A percentile compares a stretch with the other conserved stretches of the same genome.
phyloP scores from a whole-genome alignment of 2,113 vertebrate genomes.

The Montifringilla adamsi region DNA sequence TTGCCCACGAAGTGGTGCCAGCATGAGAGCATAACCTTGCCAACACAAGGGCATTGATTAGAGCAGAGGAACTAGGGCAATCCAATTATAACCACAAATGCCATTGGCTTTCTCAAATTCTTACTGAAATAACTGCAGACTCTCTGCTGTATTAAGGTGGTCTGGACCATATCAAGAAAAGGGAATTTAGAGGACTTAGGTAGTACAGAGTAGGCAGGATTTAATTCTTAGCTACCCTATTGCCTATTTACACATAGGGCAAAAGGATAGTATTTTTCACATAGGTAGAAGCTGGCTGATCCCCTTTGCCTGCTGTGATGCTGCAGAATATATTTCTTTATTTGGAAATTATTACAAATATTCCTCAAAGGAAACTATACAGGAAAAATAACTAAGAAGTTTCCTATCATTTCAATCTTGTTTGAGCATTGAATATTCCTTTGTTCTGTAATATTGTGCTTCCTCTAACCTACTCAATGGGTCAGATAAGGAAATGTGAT shows the following conservation, averaged over 20 bases:
- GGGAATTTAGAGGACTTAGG: neutral
- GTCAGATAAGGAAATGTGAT: slow-evolving; percentile 75
- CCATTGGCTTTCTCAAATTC: slow-evolving; percentile 37
- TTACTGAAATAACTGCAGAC: slow-evolving; percentile 20
- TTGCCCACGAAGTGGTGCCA: slow-evolving; percentile 4
- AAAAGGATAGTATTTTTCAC: neutral
- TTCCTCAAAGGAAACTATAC: neutral
- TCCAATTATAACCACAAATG: slow-evolving; percentile 61
- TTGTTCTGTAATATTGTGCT: slow-evolving; percentile 74
- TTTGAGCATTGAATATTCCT: slow-evolving; percentile 77
- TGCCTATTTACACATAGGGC: neutral
- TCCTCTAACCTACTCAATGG: slow-evolving; percentile 71
- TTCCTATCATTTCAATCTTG: slow-evolving; percentile 69
- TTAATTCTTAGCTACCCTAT: neutral
- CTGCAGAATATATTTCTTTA: neutral
- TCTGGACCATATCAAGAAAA: neutral
- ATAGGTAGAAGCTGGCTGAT: neutral
- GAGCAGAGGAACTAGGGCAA: slow-evolving; percentile 62
- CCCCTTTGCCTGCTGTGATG: neutral
- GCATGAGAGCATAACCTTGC: slow-evolving; percentile 53
- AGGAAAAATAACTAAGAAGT: slow-evolving; percentile 45
- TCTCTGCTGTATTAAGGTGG: slow-evolving; percentile 54
- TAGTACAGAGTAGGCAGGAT: neutral
- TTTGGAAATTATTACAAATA: slow-evolving; percentile 7
- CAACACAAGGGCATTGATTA: slow-evolving; percentile 58